phyloP scores from a whole-genome alignment of 2,888 invertebrate genomes.

The Cephus sareptanus region DNA sequence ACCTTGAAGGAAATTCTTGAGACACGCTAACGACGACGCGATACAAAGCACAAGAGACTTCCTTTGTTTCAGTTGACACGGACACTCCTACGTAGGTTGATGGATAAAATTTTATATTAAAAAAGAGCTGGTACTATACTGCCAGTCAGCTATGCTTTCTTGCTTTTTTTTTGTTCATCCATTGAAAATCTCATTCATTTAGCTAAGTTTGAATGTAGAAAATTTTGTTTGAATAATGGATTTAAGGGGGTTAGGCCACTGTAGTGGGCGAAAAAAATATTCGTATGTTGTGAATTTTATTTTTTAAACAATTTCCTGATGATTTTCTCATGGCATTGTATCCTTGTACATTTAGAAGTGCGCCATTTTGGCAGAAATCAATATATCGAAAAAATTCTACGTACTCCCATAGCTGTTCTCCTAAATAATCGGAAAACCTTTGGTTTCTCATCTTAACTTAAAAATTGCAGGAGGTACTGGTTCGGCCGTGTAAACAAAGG shows the following conservation, averaged over 20 bases:
- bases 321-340: too few species aligned
- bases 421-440: too few species aligned
- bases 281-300: too few species aligned
- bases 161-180: not conserved
- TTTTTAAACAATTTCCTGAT: too few species aligned
- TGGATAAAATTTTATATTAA: not conserved
- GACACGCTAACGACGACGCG: not conserved
- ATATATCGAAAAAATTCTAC: too few species aligned
- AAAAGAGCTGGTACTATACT: not conserved
- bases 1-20: not conserved
- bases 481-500: too few species aligned
- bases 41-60: not conserved
- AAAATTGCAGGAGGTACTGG: too few species aligned
- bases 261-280: too few species aligned
- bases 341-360: too few species aligned
- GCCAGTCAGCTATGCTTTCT: not conserved
- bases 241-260: not conserved
- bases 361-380: too few species aligned
- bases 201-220: not conserved
- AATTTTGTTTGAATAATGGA: not conserved
- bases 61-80: not conserved
- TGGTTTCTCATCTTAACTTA: too few species aligned
- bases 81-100: not conserved
- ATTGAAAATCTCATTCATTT: not conserved
- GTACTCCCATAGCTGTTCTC: too few species aligned